Percentiles rank a stretch among this genome's conserved stretches.
Conservation (phyloP, 1,140 invertebrate genomes). For the Bombus sibiricus region DNA sequence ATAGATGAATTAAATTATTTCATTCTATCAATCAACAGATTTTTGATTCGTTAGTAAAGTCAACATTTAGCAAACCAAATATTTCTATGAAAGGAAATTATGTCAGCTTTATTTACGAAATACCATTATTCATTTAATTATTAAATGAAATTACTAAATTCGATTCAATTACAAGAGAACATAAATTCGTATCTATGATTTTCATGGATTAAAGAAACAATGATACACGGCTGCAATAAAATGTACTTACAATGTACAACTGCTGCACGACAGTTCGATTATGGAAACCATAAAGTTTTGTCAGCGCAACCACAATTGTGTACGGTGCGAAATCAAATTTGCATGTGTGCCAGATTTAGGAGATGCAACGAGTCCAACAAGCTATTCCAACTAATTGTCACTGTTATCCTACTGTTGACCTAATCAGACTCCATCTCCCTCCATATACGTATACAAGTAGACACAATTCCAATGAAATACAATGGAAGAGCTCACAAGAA, state of each 20-base stretch:
- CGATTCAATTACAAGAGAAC: not conserved
- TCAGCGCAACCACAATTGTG: not conserved
- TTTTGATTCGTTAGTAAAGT: too few relatives aligned
- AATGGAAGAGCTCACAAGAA: not conserved
- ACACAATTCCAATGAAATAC: not conserved
- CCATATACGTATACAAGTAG: too few relatives aligned
- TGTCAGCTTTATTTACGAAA: too few relatives aligned
- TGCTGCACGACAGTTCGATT: not conserved
- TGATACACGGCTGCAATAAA: not conserved
- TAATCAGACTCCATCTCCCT: not conserved
- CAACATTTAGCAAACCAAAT: too few relatives aligned
- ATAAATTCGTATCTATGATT: not conserved
- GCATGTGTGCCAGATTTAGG: conserved; percentile 62
- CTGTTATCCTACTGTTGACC: not conserved
- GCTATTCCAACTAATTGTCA: conserved; percentile 46
- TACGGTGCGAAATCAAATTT: conserved; percentile 51
- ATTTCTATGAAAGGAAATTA: too few relatives aligned
- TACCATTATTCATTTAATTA: too few relatives aligned
- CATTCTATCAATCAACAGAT: too few relatives aligned
- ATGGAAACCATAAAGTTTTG: conserved; percentile 25
- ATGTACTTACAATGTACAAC: not conserved
- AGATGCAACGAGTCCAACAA: conserved; percentile 50
- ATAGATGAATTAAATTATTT: too few relatives aligned
- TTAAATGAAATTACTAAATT: not conserved
- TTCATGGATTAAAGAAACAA: too few relatives aligned